phyloP scores from a whole-genome alignment of 2,797 vertebrate species.

The Morus bassanus region DNA sequence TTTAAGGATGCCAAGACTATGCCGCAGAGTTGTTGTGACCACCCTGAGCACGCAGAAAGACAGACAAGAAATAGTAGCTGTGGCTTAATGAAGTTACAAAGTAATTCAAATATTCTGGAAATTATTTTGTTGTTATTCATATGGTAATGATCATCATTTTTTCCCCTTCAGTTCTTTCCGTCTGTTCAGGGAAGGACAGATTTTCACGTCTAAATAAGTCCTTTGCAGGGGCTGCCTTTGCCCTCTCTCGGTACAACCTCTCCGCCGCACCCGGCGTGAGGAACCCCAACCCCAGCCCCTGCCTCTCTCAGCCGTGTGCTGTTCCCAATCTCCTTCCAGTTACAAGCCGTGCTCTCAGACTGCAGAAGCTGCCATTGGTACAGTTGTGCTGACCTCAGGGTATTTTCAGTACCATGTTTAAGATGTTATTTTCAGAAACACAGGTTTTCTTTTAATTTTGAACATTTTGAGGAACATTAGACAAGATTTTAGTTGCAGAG shows the following conservation, averaged over 20 bases:
- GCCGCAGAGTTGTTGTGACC: not conserved
- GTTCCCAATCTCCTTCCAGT: too few species aligned
- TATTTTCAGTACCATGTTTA: not conserved
- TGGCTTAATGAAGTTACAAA: not conserved
- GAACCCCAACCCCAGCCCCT: not conserved
- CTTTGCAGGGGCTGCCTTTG: not conserved
- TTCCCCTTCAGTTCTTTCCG: not conserved
- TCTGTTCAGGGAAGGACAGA: not conserved
- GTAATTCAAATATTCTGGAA: not conserved
- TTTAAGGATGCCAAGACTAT: not conserved
- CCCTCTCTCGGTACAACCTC: not conserved
- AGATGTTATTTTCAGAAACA: not conserved
- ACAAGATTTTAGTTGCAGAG: not conserved
- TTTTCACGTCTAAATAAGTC: not conserved
- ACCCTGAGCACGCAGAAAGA: not conserved
- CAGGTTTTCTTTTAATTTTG: not conserved
- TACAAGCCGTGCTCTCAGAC: not conserved
- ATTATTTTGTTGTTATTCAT: not conserved
- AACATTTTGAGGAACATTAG: not conserved
- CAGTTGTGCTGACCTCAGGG: not conserved
- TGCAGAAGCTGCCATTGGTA: not conserved
- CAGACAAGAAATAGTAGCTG: not conserved
- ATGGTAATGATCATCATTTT: rapidly evolving
- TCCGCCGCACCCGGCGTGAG: rapidly evolving
- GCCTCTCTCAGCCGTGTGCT: rapidly evolving